These are phyloP conservation scores for Setipinna tenuifilis DNA, from an alignment of 2,797 vertebrate species.

Conservation along the genomic window DNA sequence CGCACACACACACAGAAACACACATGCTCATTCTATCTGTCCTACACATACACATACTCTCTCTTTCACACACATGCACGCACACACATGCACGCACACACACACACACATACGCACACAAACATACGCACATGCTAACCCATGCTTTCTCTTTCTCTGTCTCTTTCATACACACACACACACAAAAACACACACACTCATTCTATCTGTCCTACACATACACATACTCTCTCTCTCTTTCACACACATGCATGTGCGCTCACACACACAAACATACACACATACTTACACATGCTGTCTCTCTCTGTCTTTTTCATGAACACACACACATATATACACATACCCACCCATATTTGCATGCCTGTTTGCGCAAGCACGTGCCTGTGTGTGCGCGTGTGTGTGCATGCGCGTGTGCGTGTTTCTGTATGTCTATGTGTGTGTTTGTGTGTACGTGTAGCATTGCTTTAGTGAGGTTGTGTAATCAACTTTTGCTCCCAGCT, in stretches of 20 bases:
- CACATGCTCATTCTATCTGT: too few species aligned
- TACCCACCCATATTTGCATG: not conserved
- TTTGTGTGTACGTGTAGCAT: not conserved
- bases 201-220: too few species aligned
- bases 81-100: not conserved
- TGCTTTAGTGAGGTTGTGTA: not conserved
- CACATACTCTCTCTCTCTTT: too few species aligned
- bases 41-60: too few species aligned
- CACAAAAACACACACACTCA: not conserved
- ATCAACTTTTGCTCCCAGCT: not conserved
- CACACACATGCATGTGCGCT: too few species aligned
- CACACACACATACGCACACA: constrained; percentile 6
- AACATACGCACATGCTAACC: not conserved
- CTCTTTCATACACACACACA: not conserved
- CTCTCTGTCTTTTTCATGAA: not conserved
- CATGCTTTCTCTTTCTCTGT: not conserved
- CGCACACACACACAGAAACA: too few species aligned
- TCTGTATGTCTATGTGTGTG: not conserved
- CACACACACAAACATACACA: not conserved
- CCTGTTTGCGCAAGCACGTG: not conserved
- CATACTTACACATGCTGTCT: not conserved
- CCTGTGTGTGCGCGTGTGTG: not conserved
- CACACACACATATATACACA: not conserved
- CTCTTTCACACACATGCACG: too few species aligned
- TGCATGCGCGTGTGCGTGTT: not conserved